phyloP scores from a whole-genome alignment of 1,140 invertebrate species.

The Chionoecetes opilio region DNA sequence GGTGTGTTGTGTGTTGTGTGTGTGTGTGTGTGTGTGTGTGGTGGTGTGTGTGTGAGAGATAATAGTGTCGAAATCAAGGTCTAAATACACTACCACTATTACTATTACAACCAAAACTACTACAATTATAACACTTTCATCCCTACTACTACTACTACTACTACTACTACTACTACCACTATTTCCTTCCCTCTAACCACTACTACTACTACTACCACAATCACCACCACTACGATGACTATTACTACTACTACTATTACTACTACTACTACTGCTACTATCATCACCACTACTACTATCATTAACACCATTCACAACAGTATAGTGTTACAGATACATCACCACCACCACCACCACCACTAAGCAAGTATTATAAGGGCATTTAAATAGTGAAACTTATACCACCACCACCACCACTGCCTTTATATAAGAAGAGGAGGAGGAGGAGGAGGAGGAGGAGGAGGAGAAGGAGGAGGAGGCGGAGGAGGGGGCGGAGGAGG shows the following conservation, averaged over 20 bases:
- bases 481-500: too few relatives aligned
- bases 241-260: too few relatives aligned
- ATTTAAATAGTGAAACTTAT: background rate
- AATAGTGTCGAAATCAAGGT: constrained; percentile 16
- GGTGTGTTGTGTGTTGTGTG: too few relatives aligned
- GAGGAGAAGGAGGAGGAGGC: too few relatives aligned
- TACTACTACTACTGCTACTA: too few relatives aligned
- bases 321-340: background rate
- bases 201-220: background rate
- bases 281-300: background rate
- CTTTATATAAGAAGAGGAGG: background rate
- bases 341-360: background rate
- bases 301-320: background rate
- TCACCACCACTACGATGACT: background rate
- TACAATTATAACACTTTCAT: background rate
- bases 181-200: background rate
- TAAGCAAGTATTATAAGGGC: background rate
- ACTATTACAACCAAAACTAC: background rate
- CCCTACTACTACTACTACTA: background rate
- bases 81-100: background rate
- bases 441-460: too few relatives aligned
- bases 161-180: background rate
- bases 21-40: too few relatives aligned
- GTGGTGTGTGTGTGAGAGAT: too few relatives aligned
- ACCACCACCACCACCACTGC: background rate